Evolutionary conservation across 1,140 invertebrate genomes (phyloP), one percentile per base, ranked within the genome.

Genomic region (Zaprionus lachaisei): DNA sequence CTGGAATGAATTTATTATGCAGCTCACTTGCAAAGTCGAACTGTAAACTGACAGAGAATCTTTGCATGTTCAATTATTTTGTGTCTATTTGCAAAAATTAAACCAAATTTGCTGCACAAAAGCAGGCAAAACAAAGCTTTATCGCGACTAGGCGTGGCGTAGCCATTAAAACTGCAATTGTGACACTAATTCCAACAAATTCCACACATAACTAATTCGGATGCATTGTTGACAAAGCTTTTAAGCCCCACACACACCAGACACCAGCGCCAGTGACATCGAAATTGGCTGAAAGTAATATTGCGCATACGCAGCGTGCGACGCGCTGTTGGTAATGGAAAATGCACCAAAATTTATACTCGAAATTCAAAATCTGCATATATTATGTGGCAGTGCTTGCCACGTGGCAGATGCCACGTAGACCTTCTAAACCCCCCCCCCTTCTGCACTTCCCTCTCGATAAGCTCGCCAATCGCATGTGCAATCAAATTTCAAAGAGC

Each of bases 401-500:
- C 64, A 68, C 65, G 26, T 47, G 66, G 41, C 56, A 70, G 31
- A 14, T 70, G 67, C 67, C 68, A 71, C 60, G 68, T 71, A 64
- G 54, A n/a, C 20, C 51, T 2, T 7, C 44, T 15, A 26, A 26
- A 0, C 24, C 17, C 17, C n/a, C 1, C 7, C 44, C 9, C 17
- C 17, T 4, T 5, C 47, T 5, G 11, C 47, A 22, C 47, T 22
- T 4, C 20, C 9, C 9, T 14, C 38, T n/a, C 67, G 60, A 72
- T 79, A 79, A 79, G 79, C 76, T 73, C 60, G 64, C 75, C 73
- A 85, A 85, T 85, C 84, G 76, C 83, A 85, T 73, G 80, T 75
- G 83, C 84, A 89, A 87, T 87, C 81, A 87, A 89, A 83, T 81
- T 87, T 77, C 78, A 70, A 81, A 83, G 74, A 71, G 71, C 83